Conservation (phyloP, 2,888 invertebrate species). For the Bruchidius siliquastri region DNA sequence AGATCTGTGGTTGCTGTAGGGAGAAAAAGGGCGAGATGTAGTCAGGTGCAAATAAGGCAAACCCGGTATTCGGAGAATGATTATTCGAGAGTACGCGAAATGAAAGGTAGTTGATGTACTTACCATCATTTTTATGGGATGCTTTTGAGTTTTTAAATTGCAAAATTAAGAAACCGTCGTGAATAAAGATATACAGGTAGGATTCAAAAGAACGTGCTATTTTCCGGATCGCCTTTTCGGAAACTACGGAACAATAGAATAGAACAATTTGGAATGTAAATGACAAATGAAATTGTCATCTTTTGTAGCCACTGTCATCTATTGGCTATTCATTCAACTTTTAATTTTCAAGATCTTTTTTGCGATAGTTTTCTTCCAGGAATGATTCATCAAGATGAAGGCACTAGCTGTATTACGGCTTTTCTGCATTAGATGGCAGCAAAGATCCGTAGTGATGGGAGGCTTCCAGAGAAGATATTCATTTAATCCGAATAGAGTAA, state of each 20-base stretch:
- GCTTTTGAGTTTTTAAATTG: background rate
- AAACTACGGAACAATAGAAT: background rate
- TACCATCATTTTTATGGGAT: background rate
- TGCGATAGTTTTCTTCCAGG: no score
- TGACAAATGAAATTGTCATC: no score
- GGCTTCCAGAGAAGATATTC: no score
- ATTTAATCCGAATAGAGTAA: no score
- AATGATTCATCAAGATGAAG: no score
- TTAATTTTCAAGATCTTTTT: no score
- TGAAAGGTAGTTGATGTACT: background rate
- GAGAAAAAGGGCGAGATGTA: conserved; percentile 14
- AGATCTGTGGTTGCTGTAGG: conserved; percentile 91
- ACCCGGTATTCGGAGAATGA: background rate
- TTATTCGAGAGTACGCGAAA: background rate
- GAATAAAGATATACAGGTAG: background rate
- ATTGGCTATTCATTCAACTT: no score
- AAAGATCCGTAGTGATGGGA: no score
- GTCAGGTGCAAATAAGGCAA: conserved; percentile 11
- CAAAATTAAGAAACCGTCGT: background rate
- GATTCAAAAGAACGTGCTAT: background rate
- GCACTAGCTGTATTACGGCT: no score
- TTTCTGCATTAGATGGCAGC: no score
- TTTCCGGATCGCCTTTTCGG: background rate
- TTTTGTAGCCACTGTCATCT: no score
- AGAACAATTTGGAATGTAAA: no score